phyloP scores from a whole-genome alignment of 2,888 invertebrate species.

The Odontocerum albicorne region DNA sequence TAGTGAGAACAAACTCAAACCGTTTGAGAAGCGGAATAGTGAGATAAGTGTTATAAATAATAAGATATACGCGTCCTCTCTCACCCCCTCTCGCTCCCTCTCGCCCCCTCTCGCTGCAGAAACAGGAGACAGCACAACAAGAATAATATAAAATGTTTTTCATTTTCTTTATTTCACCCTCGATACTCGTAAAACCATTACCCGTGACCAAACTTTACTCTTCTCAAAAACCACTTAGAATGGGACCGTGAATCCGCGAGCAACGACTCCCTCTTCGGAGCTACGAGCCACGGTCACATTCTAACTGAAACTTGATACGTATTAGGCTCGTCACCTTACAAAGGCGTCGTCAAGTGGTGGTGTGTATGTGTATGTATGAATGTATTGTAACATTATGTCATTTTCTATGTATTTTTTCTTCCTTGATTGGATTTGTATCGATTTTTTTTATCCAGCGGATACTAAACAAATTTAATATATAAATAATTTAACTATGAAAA shows the following conservation, averaged over 20 bases:
- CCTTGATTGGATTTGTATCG: conserved; percentile 20
- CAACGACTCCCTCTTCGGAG: conserved; percentile 42
- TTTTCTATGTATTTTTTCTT: conserved; percentile 17
- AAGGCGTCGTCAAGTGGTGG: conserved; percentile 1
- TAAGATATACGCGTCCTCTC: conserved; percentile 30
- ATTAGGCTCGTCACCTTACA: conserved; percentile 23
- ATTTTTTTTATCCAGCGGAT: conserved; percentile 1
- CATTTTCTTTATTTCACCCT: conserved; percentile 89
- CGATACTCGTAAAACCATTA: conserved; percentile 85
- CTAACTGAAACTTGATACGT: conserved; percentile 23
- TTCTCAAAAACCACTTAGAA: conserved; percentile 55
- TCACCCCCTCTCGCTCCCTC: conserved; percentile 2
- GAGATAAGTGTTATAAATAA: conserved; percentile 35
- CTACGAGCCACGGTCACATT: conserved; percentile 40
- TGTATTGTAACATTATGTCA: conserved; percentile 8
- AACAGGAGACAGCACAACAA: conserved; percentile 55
- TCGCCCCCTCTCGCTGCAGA: not conserved
- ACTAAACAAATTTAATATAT: too few species aligned
- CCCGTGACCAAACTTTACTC: conserved; percentile 79
- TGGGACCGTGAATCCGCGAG: conserved; percentile 37
- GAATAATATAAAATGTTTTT: conserved; percentile 75
- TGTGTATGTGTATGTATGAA: conserved; percentile 1
- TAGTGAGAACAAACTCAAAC: too few species aligned
- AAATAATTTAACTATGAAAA: too few species aligned
- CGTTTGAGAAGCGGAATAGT: conserved; percentile 18